Base-by-base conservation (phyloP, 2,113 vertebrate species). In the Xyrauchen texanus region DNA sequence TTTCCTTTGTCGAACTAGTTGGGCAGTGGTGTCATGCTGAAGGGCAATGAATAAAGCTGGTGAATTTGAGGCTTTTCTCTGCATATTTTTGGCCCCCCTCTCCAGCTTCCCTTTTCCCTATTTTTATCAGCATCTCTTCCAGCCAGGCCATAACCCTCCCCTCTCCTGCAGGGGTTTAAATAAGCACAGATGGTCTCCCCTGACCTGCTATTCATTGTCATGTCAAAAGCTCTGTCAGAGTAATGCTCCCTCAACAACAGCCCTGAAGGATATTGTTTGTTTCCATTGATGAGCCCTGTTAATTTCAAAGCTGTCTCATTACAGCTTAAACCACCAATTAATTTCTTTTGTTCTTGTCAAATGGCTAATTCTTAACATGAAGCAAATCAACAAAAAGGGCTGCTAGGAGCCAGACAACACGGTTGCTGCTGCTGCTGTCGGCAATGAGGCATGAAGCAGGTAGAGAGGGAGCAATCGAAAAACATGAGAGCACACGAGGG, bases 321-420 rank as follows among this genome's bases (percentile, higher is more conserved):
- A 96, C 95, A 71, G 94, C 94, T 92, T 95, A 96, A 97, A 96
- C 94, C 94, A 93, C 93, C 96, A 97, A 97, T 97, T 98, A 97
- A 98, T 96, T 96, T 85, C 94, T 91, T 97, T 97, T 97, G 96
- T 97, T 95, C 95, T 93, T 94, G 91, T 96, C 95, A 97, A 97
- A 95, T 88, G 94, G 92, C 94, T 93, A 95, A 94, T 96, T 95
- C 93, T 91, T 94, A 96, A 96, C 94, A 94, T 92, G 94, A 93
- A 90, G 88, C 76, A 82, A 88, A 64, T 87, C 90, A 91, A 92
- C 94, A 91, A 92, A 88, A 91, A 91, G 83, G 45, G 83, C 79
- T 44, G 85, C 88, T 89, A 81, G 55, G 85, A 78, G 82, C 85
- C 84, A 91, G 82, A 70, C 90, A 86, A 82, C 82, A 64, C 83